Evolutionary conservation across 2,888 invertebrate species (phyloP).

Genomic region (Netelia virgata): DNA sequence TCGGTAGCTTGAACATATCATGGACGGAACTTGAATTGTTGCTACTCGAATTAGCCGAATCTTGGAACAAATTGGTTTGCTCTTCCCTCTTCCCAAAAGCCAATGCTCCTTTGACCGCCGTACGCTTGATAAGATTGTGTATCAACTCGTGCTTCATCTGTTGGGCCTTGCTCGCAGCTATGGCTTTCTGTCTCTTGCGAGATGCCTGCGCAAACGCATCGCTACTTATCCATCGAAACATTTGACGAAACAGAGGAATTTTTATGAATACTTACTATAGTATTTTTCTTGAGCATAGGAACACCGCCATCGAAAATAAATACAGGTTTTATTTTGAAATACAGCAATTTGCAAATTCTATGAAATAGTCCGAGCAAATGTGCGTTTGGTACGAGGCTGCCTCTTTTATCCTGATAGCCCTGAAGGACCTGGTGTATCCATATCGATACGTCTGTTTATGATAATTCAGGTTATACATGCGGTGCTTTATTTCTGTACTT

Average conservation of each 20-base stretch:
- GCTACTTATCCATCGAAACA: not conserved
- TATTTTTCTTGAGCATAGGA: constrained; percentile 96
- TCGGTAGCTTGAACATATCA: constrained; percentile 89
- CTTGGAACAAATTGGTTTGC: constrained; percentile 62
- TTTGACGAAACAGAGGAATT: not conserved
- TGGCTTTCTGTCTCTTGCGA: constrained; percentile 91
- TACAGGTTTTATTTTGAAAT: constrained; percentile 97
- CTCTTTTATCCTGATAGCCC: constrained; percentile 95
- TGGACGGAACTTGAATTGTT: constrained; percentile 56
- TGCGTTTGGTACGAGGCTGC: constrained; percentile 93
- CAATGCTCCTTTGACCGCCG: constrained; percentile 90
- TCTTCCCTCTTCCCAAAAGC: constrained; percentile 85
- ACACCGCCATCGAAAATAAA: constrained; percentile 99
- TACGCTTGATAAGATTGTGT: constrained; percentile 93
- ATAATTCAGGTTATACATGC: constrained; percentile 64
- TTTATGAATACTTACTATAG: constrained; percentile 90
- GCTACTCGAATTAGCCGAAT: constrained; percentile 37
- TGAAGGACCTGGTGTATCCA: constrained; percentile 99
- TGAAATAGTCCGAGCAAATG: constrained; percentile 97
- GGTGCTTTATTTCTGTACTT: not conserved
- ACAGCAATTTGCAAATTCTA: constrained; percentile 97
- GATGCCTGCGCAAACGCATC: constrained; percentile 87
- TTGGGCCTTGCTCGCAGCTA: constrained; percentile 84
- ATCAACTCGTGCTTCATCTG: constrained; percentile 91
- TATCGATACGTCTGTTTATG: constrained; percentile 95